Evolutionary conservation across 2,888 invertebrate species (phyloP).

Genomic region (Leucoma salicis): DNA sequence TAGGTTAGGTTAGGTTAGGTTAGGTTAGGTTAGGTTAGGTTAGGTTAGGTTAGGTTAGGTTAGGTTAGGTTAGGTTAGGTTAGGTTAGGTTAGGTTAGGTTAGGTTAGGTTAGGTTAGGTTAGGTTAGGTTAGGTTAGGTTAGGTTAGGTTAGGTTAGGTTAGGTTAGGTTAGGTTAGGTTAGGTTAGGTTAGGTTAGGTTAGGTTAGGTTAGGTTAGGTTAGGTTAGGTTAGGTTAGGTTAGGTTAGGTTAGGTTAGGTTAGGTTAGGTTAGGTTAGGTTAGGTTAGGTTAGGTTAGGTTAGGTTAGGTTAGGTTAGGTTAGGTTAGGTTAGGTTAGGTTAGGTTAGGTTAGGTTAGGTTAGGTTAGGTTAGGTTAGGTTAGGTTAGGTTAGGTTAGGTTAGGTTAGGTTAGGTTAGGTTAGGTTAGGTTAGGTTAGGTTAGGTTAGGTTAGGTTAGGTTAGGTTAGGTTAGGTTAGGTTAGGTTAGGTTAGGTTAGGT

Average conservation of each 20-base stretch:
- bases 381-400: constrained; percentile 1
- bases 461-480: constrained; percentile 9
- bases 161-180: constrained; percentile 28
- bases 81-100: constrained; percentile 15
- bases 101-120: constrained; percentile 13
- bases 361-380: neutral
- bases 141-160: constrained; percentile 32
- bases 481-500: constrained; percentile 11
- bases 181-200: constrained; percentile 25
- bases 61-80: constrained; percentile 14
- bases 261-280: constrained; percentile 33
- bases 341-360: constrained; percentile 5
- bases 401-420: constrained; percentile 5
- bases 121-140: constrained; percentile 16
- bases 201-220: constrained; percentile 23
- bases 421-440: constrained; percentile 6
- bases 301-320: constrained; percentile 32
- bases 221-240: constrained; percentile 21
- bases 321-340: constrained; percentile 25
- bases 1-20: constrained; percentile 14
- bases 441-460: constrained; percentile 4
- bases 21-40: constrained; percentile 12
- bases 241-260: constrained; percentile 26
- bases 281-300: constrained; percentile 31
- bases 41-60: constrained; percentile 6